Base-by-base conservation (phyloP, 1,140 invertebrate genomes). In the Hormaphis cornu region DNA sequence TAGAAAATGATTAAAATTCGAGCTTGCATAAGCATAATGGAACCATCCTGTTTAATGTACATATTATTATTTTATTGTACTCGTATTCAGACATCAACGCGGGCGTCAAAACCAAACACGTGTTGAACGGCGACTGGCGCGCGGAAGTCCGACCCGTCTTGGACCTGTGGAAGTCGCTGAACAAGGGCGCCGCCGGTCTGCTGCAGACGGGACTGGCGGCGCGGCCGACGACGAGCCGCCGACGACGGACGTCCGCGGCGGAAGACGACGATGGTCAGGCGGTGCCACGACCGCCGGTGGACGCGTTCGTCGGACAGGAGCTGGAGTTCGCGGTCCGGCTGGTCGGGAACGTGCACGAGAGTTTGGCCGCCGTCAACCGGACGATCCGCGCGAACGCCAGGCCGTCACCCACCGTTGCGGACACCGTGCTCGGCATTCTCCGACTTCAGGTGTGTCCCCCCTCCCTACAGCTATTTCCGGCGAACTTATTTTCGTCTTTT, bases 141-240 rank as follows among this genome's bases (percentile, higher is more conserved):
- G 78, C 81, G 69, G 82, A 85, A 75, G 77, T 91, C 9, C 81
- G 81, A 16, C 87, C 88, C 0, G 76, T 89, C 61, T 80, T 92
- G 8, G 84, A 81, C 71, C 74, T 89, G 2, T 92, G 90, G 90
- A 89, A 89, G 73, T 88, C 88, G 75, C 73, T 91, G 16, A 88
- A 82, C 54, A 75, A 79, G 70, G 75, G 71, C 28, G 3, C 12
- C 18, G 54, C 48, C 16, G n/a, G n/a, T n/a, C n/a, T n/a, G n/a
- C n/a, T n/a, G n/a, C n/a, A n/a, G n/a, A n/a, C n/a, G n/a, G n/a
- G n/a, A n/a, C 22, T 71, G 5, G 20, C 16, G 10, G 33, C 24
- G 14, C 20, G 35, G 2, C 12, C 46, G 16, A 35, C 28, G 18
- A 18, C 16, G 18, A 58, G 8, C 18, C 8, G 61, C 22, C 35